Base-by-base conservation (phyloP, 2,113 vertebrate genomes). In the Rhineura floridana region DNA sequence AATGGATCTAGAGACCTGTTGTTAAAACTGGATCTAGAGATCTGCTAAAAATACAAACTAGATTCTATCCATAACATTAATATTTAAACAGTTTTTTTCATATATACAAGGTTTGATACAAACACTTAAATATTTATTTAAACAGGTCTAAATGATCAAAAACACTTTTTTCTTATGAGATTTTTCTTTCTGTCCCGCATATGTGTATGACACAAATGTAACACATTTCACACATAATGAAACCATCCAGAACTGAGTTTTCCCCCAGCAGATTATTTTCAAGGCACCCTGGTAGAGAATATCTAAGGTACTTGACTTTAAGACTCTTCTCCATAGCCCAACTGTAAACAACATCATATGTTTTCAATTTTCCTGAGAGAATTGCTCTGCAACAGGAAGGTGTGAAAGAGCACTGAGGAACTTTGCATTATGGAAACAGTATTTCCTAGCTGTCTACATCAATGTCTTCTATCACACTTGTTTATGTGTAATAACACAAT, bases 181-280 rank as follows among this genome's bases (percentile, higher is more conserved):
- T n/a, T 12, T 77, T 83, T 83, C n/a, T 50, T 88, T 63, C 70
- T 10, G 33, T 88, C 46, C 23, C 70, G 39, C 55, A 42, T 65
- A 88, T 76, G 80, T 42, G 44, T 59, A 19, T 50, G 55, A 83
- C 46, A 63, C 73, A 63, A 75, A 76, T 65, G 87, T 88, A 88
- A 83, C 80, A 76, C 80, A 83, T 83, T 88, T 88, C 87, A 63
- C 70, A 88, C 77, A 82, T 88, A 88, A 48, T 83, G 3, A 76
- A 88, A 48, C 23, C 76, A 65, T 33, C 63, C 87, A 83, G 55
- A 83, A 83, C 13, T 82, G 69, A 48, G 33, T 75, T 69, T 81
- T 76, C 70, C 70, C 70, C n/a, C 39, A 33, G n/a, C 80, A 65
- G 80, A 83, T 88, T 83, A 83, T 88, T 76, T 65, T 50, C 70